Base-by-base conservation (phyloP, 2,113 vertebrate species). In the Xenus cinereus region DNA sequence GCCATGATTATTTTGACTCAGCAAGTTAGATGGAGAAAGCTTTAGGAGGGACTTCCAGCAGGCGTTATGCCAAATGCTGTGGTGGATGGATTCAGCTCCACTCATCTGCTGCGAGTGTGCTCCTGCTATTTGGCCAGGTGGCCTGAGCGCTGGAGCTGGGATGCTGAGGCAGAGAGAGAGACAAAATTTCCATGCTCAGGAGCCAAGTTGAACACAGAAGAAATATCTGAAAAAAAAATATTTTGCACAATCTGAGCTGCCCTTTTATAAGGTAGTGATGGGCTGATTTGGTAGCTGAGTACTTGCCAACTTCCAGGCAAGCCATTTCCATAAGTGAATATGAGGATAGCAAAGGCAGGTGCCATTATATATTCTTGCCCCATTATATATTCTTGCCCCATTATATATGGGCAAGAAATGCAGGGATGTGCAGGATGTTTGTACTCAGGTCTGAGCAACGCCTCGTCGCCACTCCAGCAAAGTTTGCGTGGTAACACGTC, bases 21-120 rank as follows among this genome's bases (percentile, higher is more conserved):
- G 68, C 72, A 71, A 57, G 24, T 46, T 35, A 33, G 77, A 83
- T 16, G 0, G 1, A 56, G 50, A 75, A 83, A 75, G 33, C 41
- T 62, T 50, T 22, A 62, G 46, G 53, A 80, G 21, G 37, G 54
- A 26, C 37, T 87, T 87, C 46, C 46, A 71, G 50, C 43, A 71
- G 74, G 68, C 6, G 0, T 51, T 74, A 21, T 0, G 22, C 37
- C 45, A 75, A 48, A 71, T 35, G 72, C 26, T 5, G 0, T 0
- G 0, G 39, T 22, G 51, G 45, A 14, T 35, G 48, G 57, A 72
- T 76, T 74, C 45, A 62, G 62, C 16, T 83, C 62, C 3, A 4
- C 76, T 79, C 39, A 4, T 33, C 46, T 37, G 35, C 63, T 60
- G 43, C 45, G 12, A 14, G 6, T 9, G 12, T 32, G 50, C 15